A percentile compares a stretch with the other conserved stretches of the same genome.
Evolutionary conservation across 2,888 invertebrate genomes (phyloP).

Genomic region (Phyllotreta cruciferae): DNA sequence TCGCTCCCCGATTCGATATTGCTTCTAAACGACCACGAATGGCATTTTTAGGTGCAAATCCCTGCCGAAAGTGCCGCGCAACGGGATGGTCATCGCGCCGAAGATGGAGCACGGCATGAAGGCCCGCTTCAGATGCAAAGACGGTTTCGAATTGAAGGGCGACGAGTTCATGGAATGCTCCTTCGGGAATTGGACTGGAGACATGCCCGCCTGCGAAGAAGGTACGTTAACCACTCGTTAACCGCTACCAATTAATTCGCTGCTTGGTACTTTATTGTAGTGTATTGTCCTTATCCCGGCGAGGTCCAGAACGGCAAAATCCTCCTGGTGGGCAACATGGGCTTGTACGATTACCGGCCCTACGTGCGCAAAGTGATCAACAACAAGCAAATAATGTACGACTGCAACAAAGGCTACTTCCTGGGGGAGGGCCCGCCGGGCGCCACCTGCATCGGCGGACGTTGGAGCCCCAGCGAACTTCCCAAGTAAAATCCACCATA

Average conservation of each 20-base stretch:
- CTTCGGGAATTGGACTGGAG: constrained; percentile 94
- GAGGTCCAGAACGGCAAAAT: constrained; percentile 89
- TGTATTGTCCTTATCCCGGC: constrained; percentile 93
- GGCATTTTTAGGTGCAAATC: constrained; percentile 53
- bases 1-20: too few relatives aligned
- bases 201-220: constrained; percentile 84
- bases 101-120: constrained; percentile 97
- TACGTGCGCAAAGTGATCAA: constrained; percentile 91
- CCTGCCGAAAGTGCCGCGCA: constrained; percentile 72
- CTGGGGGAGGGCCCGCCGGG: constrained; percentile 88
- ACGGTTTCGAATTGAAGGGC: constrained; percentile 85
- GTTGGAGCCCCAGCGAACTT: constrained; percentile 89
- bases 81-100: constrained; percentile 96
- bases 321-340: constrained; percentile 92
- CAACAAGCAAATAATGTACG: constrained; percentile 95
- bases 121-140: constrained; percentile 91
- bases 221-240: constrained; percentile 57
- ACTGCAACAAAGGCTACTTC: constrained; percentile 91
- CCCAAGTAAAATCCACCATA: constrained; percentile 67
- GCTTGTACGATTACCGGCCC: constrained; percentile 91
- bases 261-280: too few relatives aligned
- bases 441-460: constrained; percentile 93
- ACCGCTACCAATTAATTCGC: neutral
- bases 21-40: too few relatives aligned
- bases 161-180: constrained; percentile 81